Conservation (phyloP, 2,797 vertebrate species). For the Trachurus trachurus region DNA sequence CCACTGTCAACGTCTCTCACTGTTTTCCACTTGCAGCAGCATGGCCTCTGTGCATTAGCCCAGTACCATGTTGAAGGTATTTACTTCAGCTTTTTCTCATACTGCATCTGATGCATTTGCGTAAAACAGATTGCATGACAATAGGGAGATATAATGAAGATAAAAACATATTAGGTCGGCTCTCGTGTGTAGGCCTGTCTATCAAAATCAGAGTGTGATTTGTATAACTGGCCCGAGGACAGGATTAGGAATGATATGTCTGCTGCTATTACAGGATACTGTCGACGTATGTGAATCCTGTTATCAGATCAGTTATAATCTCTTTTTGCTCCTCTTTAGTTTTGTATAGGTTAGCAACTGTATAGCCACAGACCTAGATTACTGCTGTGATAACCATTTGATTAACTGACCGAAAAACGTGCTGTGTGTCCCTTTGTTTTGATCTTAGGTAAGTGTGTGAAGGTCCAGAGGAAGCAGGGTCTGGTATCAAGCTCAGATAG, state of each 20-base stretch:
- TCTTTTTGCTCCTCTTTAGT: conserved; percentile 26
- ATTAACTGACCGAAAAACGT: conserved; percentile 34
- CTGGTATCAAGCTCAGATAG: conserved; percentile 70
- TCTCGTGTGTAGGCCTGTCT: conserved; percentile 38
- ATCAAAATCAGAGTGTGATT: conserved; percentile 65
- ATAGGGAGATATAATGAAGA: conserved; percentile 27
- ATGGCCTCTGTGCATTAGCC: conserved; percentile 35
- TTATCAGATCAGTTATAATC: conserved; percentile 67
- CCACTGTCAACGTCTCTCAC: conserved; percentile 58
- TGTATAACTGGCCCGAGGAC: conserved; percentile 69
- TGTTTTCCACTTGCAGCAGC: conserved; percentile 45
- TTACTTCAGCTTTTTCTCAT: conserved; percentile 19
- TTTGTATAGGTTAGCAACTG: conserved; percentile 30
- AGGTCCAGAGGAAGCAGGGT: conserved; percentile 82
- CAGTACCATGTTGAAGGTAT: conserved; percentile 17
- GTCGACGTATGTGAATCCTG: conserved; percentile 54
- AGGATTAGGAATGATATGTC: conserved; percentile 56
- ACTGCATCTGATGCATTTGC: conserved; percentile 23
- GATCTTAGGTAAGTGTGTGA: conserved; percentile 83
- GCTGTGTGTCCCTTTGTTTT: conserved; percentile 58
- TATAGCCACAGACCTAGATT: conserved; percentile 29
- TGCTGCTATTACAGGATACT: conserved; percentile 59
- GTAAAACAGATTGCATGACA: conserved; percentile 27
- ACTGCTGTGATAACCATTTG: conserved; percentile 31
- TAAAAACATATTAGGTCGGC: conserved; percentile 25